Evolutionary conservation across 1,140 invertebrate genomes (phyloP), one percentile per base, ranked within the genome.

Genomic region (Tyrophagus putrescentiae): DNA sequence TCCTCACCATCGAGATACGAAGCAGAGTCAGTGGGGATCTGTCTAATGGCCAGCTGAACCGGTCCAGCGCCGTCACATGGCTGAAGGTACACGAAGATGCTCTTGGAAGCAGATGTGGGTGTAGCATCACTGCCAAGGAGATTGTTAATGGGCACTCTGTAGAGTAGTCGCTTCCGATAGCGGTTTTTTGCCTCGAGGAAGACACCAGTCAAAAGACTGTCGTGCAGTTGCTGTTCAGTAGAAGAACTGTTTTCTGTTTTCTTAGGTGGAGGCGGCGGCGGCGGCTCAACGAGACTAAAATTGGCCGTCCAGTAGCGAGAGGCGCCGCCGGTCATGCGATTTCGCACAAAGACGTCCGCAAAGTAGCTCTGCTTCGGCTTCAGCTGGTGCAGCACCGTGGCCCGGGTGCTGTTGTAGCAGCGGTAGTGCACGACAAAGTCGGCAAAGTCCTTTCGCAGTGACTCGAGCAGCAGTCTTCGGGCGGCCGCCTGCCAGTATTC

Each of bases 331-430:
- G 65, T 70, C 11, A 53, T 27, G 9, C 54, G 56, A 56, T 71
- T 68, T 1, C 70, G 42, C 1, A 67, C 67, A 64, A 69, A 72
- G 6, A 72, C 71, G 61, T 72, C 70, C 4, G 72, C 62, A 53
- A 61, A 69, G 54, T 73, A 73, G 6, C 62, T 67, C 21, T 61
- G 65, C n/a, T 67, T 68, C 2, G 64, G 61, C 9, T 64, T 60
- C 1, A 67, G 39, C 13, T 29, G 65, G 33, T 65, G 63, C 23
- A 36, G 62, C 52, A 68, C 70, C 5, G 66, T 69, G 54, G 67
- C 69, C 60, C 64, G 63, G 6, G 66, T 71, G 54, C 69, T 41
- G 32, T 59, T 59, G 45, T n/a, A 41, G 50, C 57, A 59, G 21
- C 32, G 28, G n/a, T 45, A 42, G 9, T 27, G 13, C n/a, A 59